phyloP scores from a whole-genome alignment of 2,797 vertebrate species.

The Petrocephalus sullivani region DNA sequence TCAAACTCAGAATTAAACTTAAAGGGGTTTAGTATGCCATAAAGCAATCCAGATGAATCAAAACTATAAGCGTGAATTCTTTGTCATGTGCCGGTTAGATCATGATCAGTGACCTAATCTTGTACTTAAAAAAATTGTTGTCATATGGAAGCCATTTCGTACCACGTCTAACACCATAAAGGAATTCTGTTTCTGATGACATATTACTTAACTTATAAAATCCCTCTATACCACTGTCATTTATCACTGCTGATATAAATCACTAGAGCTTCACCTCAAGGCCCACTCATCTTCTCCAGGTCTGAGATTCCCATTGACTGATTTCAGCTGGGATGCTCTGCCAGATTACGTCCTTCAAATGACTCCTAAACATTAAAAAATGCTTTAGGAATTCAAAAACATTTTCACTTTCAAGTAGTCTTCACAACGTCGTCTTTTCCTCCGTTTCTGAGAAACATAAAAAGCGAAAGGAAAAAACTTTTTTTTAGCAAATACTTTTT shows the following conservation, averaged over 20 bases:
- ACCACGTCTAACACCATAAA: background rate
- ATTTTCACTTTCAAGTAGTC: background rate
- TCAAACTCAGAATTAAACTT: background rate
- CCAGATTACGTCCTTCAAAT: background rate
- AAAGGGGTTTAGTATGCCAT: background rate
- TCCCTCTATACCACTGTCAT: background rate
- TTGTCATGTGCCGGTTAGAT: background rate
- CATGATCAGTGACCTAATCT: background rate
- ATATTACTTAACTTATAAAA: background rate
- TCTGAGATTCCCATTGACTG: background rate
- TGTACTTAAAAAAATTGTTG: background rate
- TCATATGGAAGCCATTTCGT: background rate
- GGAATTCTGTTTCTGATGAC: background rate
- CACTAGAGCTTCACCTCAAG: background rate
- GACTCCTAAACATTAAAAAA: background rate
- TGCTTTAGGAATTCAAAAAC: background rate
- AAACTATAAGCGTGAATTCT: background rate
- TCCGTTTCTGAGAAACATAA: background rate
- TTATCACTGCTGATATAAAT: conserved; percentile 1
- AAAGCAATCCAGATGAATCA: background rate
- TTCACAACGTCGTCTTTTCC: background rate
- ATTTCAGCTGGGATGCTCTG: background rate
- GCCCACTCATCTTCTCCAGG: background rate
- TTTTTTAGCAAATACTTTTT: background rate
- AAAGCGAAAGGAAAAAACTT: background rate